Percentiles rank a stretch among this genome's conserved stretches.
These are phyloP conservation scores for Coelopa pilipes DNA, from an alignment of 2,888 invertebrate genomes.

Conservation along the genomic window DNA sequence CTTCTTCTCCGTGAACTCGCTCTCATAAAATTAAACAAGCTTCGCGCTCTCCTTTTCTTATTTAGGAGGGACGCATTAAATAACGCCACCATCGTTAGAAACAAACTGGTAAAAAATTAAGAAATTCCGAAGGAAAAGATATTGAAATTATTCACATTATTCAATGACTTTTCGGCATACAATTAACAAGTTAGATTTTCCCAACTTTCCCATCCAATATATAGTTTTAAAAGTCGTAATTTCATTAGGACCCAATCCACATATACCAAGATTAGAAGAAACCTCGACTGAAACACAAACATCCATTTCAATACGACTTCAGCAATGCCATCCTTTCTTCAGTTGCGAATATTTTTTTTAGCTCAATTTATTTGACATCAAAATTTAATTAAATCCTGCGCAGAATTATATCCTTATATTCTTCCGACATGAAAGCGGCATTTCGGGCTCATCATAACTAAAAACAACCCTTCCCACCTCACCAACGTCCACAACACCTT, in stretches of 20 bases:
- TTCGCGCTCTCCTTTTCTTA: too few species aligned
- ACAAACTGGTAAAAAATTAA: too few species aligned
- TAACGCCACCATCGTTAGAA: too few species aligned
- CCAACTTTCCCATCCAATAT: too few species aligned
- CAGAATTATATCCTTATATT: slow-evolving; percentile 60
- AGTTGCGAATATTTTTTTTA: slow-evolving; percentile 16
- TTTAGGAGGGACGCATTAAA: too few species aligned
- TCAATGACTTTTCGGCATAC: too few species aligned
- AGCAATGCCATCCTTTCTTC: neutral
- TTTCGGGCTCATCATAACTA: slow-evolving; percentile 64
- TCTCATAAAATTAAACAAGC: too few species aligned
- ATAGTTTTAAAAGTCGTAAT: too few species aligned
- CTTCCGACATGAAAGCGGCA: slow-evolving; percentile 40
- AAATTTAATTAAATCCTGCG: slow-evolving; percentile 62
- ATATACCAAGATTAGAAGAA: neutral
- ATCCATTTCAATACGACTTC: neutral
- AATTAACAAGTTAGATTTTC: too few species aligned
- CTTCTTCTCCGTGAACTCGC: too few species aligned
- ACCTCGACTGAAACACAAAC: neutral
- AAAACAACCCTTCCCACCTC: slow-evolving; percentile 52
- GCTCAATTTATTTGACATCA: slow-evolving; percentile 56
- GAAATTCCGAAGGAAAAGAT: too few species aligned
- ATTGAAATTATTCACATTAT: too few species aligned
- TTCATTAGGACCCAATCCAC: neutral
- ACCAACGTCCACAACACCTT: slow-evolving; percentile 36